A percentile compares a stretch with the other conserved stretches of the same genome.
phyloP scores from a whole-genome alignment of 23 tunicate species.

The Oikopleura vanhoeffeni region DNA sequence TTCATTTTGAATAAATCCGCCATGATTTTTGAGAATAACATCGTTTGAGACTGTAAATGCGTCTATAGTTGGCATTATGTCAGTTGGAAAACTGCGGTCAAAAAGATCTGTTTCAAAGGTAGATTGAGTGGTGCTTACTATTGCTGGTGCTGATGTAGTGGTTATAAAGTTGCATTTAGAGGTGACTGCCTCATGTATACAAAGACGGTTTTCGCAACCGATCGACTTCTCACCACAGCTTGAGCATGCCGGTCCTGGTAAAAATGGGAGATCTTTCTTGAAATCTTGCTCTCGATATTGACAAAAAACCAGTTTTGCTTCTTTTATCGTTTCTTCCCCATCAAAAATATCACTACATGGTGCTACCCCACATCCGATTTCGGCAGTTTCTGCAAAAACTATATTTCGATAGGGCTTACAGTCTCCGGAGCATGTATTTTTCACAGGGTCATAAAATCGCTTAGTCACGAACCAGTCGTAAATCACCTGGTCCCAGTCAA shows the following conservation, averaged over 20 bases:
- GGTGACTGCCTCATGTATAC: not conserved
- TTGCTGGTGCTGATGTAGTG: not conserved
- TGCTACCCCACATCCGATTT: constrained; percentile 3
- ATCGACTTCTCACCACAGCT: not conserved
- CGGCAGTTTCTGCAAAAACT: not conserved
- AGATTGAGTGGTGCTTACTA: not conserved
- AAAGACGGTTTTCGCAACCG: not conserved
- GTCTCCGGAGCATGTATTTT: not conserved
- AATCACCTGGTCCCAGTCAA: constrained; percentile 6
- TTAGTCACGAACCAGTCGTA: not conserved
- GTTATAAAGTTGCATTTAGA: not conserved
- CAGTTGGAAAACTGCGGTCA: no score
- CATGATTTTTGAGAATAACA: not conserved
- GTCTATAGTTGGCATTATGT: not conserved
- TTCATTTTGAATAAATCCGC: not conserved
- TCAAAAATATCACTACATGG: not conserved
- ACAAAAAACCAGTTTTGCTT: not conserved
- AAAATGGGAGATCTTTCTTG: not conserved
- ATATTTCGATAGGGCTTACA: not conserved
- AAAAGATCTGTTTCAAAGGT: not conserved
- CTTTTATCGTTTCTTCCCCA: not conserved
- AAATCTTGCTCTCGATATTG: not conserved
- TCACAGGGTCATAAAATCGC: constrained; percentile 5
- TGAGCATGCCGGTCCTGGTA: not conserved
- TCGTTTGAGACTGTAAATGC: not conserved